Evolutionary conservation across 2,888 invertebrate genomes (phyloP).

Genomic region (Zonitis immaculata): DNA sequence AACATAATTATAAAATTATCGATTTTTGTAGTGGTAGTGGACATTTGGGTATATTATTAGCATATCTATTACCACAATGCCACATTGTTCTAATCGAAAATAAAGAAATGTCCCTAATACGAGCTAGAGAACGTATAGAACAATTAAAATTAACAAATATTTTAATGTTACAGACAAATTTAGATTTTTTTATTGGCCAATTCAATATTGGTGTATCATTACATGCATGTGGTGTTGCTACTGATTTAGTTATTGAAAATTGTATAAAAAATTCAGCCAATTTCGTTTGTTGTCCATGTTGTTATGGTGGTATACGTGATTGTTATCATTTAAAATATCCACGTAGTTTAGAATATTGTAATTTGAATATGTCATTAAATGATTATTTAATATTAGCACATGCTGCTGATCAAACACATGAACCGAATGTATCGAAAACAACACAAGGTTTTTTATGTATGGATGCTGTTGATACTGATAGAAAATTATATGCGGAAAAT

Average conservation of each 20-base stretch:
- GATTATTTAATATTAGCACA: constrained; percentile 81
- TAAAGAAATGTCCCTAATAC: constrained; percentile 76
- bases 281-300: constrained; percentile 90
- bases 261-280: constrained; percentile 72
- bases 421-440: constrained; percentile 62
- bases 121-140: constrained; percentile 67
- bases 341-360: constrained; percentile 61
- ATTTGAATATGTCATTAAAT: constrained; percentile 27
- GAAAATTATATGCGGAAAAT: constrained; percentile 70
- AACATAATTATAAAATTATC: constrained; percentile 61
- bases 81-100: constrained; percentile 82
- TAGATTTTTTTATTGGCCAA: constrained; percentile 77
- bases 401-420: constrained; percentile 89
- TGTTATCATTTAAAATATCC: constrained; percentile 81
- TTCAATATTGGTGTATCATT: constrained; percentile 85
- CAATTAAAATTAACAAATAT: constrained; percentile 69
- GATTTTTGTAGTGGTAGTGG: constrained; percentile 96
- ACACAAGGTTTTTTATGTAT: constrained; percentile 79
- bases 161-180: constrained; percentile 78
- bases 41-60: constrained; percentile 83
- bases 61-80: constrained; percentile 72
- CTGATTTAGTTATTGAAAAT: constrained; percentile 83
- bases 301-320: constrained; percentile 83
- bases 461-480: constrained; percentile 83
- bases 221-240: constrained; percentile 93